Base-by-base conservation (phyloP, 2,113 vertebrate genomes). In the Sardina pilchardus region DNA sequence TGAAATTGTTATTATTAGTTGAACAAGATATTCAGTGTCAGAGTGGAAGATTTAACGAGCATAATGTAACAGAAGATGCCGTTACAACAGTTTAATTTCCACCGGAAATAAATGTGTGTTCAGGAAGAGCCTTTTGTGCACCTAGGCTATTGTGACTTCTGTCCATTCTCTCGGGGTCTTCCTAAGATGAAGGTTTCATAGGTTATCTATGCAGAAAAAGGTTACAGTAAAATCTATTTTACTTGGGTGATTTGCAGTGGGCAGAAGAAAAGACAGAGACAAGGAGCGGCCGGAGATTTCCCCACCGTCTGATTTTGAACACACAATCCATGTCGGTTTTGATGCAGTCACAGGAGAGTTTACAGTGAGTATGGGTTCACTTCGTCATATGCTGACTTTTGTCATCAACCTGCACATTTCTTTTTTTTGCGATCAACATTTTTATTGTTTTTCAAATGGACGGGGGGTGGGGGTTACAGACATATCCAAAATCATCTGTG, bases 271-370 rank as follows among this genome's bases (percentile, higher is more conserved):
- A 92, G 94, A 99, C 88, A 93, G 97, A 87, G 97, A 99, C 88
- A 98, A 97, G 91, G 98, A 99, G 88, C 94, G 98, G 56, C 98
- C 98, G 84, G 98, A 99, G 92, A 99, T 99, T 87, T 99, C 98
- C 19, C 97, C 97, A 0, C 98, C 98, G 0, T 99, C 98, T 84
- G 98, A 99, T 89, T 99, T 99, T 93, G 98, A 99, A 53, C 98
- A 99, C 81, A 99, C 98, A 82, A 99, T 99, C 86, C 98, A 99
- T 82, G 98, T 99, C 84, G 98, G 98, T 71, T 99, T 99, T 81
- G 98, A 99, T 91, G 97, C 98, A 75, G 97, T 99, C 82, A 99
- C 98, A 24, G 98, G 98, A 86, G 98, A 99, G 93, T 99, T 99
- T 91, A 99, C 98, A 89, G 98, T 99, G 92, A 96, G 97, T 78